phyloP scores from a whole-genome alignment of 2,113 vertebrate genomes.

The Lepus europaeus region DNA sequence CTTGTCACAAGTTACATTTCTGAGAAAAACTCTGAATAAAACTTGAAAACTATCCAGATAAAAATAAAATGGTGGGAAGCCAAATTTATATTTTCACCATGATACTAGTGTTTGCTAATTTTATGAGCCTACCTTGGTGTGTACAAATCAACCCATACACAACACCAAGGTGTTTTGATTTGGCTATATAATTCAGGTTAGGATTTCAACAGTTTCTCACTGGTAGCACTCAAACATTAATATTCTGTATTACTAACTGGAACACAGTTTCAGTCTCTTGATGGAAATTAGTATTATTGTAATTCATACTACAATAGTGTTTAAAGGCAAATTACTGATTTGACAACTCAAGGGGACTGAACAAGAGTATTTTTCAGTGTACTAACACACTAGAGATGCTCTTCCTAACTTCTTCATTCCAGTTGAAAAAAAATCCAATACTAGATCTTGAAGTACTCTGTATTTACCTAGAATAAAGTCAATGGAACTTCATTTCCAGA shows the following conservation, averaged over 20 bases:
- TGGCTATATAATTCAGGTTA: background rate
- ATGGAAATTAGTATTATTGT: background rate
- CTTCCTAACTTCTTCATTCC: background rate
- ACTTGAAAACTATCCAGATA: slow-evolving; percentile 8
- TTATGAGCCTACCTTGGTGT: background rate
- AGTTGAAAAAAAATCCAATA: background rate
- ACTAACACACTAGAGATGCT: background rate
- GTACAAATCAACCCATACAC: background rate
- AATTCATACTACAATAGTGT: background rate
- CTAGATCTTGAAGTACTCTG: background rate
- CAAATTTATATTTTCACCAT: background rate
- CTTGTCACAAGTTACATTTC: slow-evolving; percentile 69
- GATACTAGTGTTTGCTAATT: background rate
- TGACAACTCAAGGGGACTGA: background rate
- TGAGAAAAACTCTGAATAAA: background rate
- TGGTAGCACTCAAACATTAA: background rate
- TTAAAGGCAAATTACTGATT: slow-evolving; percentile 1
- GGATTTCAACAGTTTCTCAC: slow-evolving; percentile 13
- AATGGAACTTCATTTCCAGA: slow-evolving; percentile 48
- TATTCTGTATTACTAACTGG: background rate
- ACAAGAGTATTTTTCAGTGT: background rate
- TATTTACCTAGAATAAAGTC: slow-evolving; percentile 11
- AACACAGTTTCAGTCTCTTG: background rate
- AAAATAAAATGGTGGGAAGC: background rate
- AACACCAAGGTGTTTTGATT: background rate